A percentile compares a stretch with the other conserved stretches of the same genome.
Conservation (phyloP, 2,797 vertebrate genomes). For the Melopsittacus undulatus region DNA sequence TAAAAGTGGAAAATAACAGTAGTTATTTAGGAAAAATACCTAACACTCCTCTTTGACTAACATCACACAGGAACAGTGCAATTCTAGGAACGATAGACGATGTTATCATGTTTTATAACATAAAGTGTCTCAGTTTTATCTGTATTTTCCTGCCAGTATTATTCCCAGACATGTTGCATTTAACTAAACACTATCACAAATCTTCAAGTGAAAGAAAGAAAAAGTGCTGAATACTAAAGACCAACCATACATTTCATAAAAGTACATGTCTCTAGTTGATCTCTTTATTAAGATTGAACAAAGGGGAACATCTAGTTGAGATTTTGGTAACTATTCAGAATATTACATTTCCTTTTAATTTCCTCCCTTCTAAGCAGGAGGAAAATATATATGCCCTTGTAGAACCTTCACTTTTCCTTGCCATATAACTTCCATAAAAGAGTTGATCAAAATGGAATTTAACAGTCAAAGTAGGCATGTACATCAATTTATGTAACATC, state of each 20-base stretch:
- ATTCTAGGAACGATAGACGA: background rate
- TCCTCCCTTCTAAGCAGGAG: background rate
- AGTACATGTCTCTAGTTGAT: background rate
- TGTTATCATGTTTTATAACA: background rate
- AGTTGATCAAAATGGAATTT: constrained; percentile 30
- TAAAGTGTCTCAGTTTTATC: background rate
- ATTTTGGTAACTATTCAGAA: background rate
- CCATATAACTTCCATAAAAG: background rate
- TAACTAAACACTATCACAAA: background rate
- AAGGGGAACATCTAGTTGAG: background rate
- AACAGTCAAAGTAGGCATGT: constrained; percentile 13
- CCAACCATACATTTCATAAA: background rate
- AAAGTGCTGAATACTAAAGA: background rate
- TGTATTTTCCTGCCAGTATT: background rate
- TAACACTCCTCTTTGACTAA: background rate
- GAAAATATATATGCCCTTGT: background rate
- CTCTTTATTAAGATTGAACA: background rate
- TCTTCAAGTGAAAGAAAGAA: background rate
- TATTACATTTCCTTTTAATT: background rate
- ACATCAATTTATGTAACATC: constrained; percentile 28
- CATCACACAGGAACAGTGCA: background rate
- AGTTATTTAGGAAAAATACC: background rate
- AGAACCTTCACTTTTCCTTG: constrained; percentile 5
- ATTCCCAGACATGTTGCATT: background rate
- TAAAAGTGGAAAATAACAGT: background rate